Percentiles rank a stretch among this genome's conserved stretches.
Evolutionary conservation across 2,888 invertebrate genomes (phyloP).

Genomic region (Parascotia fuliginaria): DNA sequence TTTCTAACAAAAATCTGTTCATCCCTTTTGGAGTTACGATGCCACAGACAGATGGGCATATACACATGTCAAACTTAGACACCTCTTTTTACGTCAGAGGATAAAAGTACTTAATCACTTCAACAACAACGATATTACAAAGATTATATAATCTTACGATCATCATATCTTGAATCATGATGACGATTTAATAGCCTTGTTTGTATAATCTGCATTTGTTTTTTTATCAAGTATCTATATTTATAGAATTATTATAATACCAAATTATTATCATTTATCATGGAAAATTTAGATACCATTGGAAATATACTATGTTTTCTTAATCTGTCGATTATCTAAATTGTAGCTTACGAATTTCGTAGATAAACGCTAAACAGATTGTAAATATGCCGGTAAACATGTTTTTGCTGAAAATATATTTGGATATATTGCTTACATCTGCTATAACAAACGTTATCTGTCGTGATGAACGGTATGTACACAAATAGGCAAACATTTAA

Average conservation of each 20-base stretch:
- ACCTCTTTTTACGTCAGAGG: too few relatives aligned
- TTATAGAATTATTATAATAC: conserved; percentile 38
- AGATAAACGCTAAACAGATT: conserved; percentile 43
- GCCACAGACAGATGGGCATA: too few relatives aligned
- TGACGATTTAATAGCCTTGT: neutral
- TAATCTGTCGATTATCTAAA: conserved; percentile 43
- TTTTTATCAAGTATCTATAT: conserved; percentile 34
- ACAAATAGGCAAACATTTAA: conserved; percentile 15
- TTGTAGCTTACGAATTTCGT: conserved; percentile 34
- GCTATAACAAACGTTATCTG: conserved; percentile 20
- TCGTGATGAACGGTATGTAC: conserved; percentile 13
- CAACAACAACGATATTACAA: neutral
- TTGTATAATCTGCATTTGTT: conserved; percentile 26
- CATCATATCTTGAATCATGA: neutral
- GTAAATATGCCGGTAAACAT: conserved; percentile 42
- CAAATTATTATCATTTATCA: conserved; percentile 43
- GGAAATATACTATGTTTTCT: conserved; percentile 50
- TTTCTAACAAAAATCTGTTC: too few relatives aligned
- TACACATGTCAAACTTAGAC: too few relatives aligned
- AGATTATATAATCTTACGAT: neutral
- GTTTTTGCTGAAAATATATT: conserved; percentile 37
- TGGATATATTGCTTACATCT: conserved; percentile 19
- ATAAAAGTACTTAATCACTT: too few relatives aligned
- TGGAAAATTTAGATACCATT: conserved; percentile 43
- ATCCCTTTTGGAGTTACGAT: too few relatives aligned